Evolutionary conservation across 2,888 invertebrate species (phyloP).

Genomic region (Lottia gigantea): DNA sequence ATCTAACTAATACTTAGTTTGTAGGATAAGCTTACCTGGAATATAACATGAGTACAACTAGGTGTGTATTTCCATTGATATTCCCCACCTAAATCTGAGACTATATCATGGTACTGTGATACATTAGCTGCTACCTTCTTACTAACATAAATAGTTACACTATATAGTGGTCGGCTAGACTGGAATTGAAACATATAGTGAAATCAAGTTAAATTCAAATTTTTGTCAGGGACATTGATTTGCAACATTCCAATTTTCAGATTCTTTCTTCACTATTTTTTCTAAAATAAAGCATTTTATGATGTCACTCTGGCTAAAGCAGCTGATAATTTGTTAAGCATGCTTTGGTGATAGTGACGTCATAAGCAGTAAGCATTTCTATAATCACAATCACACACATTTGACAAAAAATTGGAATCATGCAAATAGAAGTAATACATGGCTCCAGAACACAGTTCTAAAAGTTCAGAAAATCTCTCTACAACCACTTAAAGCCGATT

Average conservation of each 20-base stretch:
- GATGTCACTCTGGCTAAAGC: neutral
- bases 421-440: too few relatives aligned
- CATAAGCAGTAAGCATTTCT: neutral
- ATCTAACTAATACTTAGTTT: too few relatives aligned
- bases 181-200: neutral
- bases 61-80: slow-evolving; percentile 66
- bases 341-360: neutral
- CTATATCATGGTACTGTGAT: slow-evolving; percentile 64
- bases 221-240: too few relatives aligned
- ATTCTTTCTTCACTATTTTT: too few relatives aligned
- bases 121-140: slow-evolving; percentile 66
- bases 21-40: slow-evolving; percentile 64
- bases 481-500: too few relatives aligned
- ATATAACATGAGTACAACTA: slow-evolving; percentile 69
- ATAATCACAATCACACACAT: too few relatives aligned
- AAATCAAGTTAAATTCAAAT: too few relatives aligned
- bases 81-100: slow-evolving; percentile 66
- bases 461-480: too few relatives aligned
- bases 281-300: too few relatives aligned
- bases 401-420: too few relatives aligned
- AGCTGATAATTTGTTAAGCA: neutral
- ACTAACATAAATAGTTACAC: slow-evolving; percentile 66
- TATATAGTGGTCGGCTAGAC: slow-evolving; percentile 52
- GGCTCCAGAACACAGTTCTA: too few relatives aligned
- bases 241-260: too few relatives aligned